Evolutionary conservation across 2,888 invertebrate genomes (phyloP), one percentile per base, ranked within the genome.

Genomic region (Gymnoscelis rufifasciata): DNA sequence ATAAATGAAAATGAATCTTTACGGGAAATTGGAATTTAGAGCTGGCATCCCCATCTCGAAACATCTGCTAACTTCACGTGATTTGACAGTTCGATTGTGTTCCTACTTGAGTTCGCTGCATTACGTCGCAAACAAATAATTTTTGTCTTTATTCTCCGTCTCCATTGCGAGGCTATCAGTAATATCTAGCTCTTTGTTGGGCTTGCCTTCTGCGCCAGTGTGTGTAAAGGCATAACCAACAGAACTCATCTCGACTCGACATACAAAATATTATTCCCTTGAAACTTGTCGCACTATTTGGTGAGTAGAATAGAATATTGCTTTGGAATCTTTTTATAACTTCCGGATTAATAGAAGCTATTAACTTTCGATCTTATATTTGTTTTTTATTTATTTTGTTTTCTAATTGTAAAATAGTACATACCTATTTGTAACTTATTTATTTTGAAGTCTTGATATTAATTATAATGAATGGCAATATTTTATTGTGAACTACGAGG

Each of bases 141-240:
- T 66, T 19, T 19, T 55, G 56, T 62, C 59, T 62, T 58, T 51
- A 58, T 47, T 46, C 47, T 62, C 60, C 45, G 62, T 57, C 56
- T 49, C 56, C 52, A 57, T 52, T 46, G 40, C 46, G 63, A 58
- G 59, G 59, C 53, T 66, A 55, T 57, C 57, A 57, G 51, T 71
- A 71, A 76, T 76, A 74, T 74, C 71, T 66, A 56, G 56, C 29
- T 66, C 66, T 75, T 78, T 73, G 71, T 82, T 78, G 74, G 63
- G 65, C 77, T 71, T 64, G 78, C 79, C 88, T 88, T 89, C 88
- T 88, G 67, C 81, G 78, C 88, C 88, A 88, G 89, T 87, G 88
- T 78, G 88, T 84, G 87, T 84, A 88, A 88, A 88, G 88, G 82
- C 75, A 64, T 80, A 78, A 81, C 76, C 78, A 71, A 79, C 83